Evolutionary conservation across 1,140 invertebrate species (phyloP).

Genomic region (Papilio glaucus): DNA sequence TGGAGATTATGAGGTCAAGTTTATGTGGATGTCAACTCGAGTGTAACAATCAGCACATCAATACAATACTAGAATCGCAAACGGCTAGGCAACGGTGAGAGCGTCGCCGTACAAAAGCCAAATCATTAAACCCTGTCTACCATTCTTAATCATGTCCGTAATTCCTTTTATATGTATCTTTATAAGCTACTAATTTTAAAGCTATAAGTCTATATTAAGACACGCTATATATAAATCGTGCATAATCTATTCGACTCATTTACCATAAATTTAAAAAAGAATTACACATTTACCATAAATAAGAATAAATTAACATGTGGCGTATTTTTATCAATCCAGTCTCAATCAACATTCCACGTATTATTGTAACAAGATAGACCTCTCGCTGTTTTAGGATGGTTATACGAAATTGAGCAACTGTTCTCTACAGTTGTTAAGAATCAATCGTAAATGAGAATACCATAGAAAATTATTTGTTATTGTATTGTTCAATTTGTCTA

Average conservation of each 20-base stretch:
- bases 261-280: constrained; percentile 19
- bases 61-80: too few relatives aligned
- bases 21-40: too few relatives aligned
- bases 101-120: too few relatives aligned
- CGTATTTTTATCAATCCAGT: constrained; percentile 16
- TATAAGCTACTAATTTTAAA: constrained; percentile 21
- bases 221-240: constrained; percentile 23
- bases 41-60: too few relatives aligned
- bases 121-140: too few relatives aligned
- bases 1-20: too few relatives aligned
- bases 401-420: constrained; percentile 4
- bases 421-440: not conserved
- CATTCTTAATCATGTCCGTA: not conserved
- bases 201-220: not conserved
- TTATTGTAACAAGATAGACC: not conserved
- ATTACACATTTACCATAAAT: constrained; percentile 5
- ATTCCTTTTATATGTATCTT: constrained; percentile 4
- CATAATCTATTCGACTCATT: constrained; percentile 18
- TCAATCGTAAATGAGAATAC: not conserved
- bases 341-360: constrained; percentile 1
- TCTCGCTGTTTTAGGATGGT: constrained; percentile 9
- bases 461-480: not conserved
- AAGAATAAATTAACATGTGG: constrained; percentile 15
- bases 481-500: too few relatives aligned
- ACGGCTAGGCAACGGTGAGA: too few relatives aligned